Conservation (phyloP, 2,888 invertebrate genomes). For the Myathropa florea region DNA sequence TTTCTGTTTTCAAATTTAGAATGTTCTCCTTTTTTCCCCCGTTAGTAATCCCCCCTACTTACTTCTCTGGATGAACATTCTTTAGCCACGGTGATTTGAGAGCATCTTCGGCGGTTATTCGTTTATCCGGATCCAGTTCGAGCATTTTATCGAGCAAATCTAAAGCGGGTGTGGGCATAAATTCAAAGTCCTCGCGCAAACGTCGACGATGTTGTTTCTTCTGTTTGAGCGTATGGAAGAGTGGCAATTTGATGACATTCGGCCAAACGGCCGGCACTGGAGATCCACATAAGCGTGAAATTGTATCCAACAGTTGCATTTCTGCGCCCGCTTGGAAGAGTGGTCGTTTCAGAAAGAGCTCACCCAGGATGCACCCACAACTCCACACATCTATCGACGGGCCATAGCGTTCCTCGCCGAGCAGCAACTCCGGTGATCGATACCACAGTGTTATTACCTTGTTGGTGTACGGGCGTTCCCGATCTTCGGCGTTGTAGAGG, state of each 20-base stretch:
- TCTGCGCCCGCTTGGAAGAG: slow-evolving; percentile 97
- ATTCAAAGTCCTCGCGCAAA: slow-evolving; percentile 95
- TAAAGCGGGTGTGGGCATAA: slow-evolving; percentile 93
- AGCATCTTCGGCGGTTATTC: slow-evolving; percentile 97
- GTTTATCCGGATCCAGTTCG: slow-evolving; percentile 95
- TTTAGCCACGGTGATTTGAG: slow-evolving; percentile 95
- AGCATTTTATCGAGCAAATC: slow-evolving; percentile 97
- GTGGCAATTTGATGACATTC: slow-evolving; percentile 94
- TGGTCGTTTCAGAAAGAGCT: slow-evolving; percentile 97
- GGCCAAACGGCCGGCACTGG: slow-evolving; percentile 99
- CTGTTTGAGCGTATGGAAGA: slow-evolving; percentile 94
- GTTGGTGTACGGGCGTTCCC: slow-evolving; percentile 97
- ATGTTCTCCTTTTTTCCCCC: too few relatives aligned
- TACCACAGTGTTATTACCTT: slow-evolving; percentile 99
- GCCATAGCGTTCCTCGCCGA: slow-evolving; percentile 98
- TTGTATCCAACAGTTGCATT: slow-evolving; percentile 95
- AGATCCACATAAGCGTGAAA: slow-evolving; percentile 96
- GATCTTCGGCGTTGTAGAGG: slow-evolving; percentile 96
- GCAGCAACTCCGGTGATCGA: slow-evolving; percentile 96
- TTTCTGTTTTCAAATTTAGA: too few relatives aligned
- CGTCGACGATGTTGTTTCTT: slow-evolving; percentile 94
- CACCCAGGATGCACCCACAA: slow-evolving; percentile 99
- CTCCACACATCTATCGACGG: slow-evolving; percentile 99
- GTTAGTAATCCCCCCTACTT: slow-evolving; percentile 82
- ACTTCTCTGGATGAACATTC: slow-evolving; percentile 94